These are phyloP conservation scores for Deilephila porcellus DNA, from an alignment of 2,888 invertebrate species.

Conservation along the genomic window DNA sequence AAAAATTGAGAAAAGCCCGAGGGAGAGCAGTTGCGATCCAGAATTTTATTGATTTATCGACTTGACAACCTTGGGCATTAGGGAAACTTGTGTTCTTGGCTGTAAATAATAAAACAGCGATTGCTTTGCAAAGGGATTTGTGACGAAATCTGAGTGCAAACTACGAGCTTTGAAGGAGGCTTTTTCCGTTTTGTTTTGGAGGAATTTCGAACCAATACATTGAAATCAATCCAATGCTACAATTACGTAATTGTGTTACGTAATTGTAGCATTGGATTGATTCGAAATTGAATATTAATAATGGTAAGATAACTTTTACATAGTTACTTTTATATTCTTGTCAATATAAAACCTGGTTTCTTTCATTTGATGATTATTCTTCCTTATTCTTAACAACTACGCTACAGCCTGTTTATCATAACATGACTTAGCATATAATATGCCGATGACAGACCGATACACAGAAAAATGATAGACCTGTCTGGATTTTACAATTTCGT, in stretches of 20 bases:
- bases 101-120: conserved; percentile 1
- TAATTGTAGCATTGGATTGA: too few relatives aligned
- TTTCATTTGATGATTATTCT: too few relatives aligned
- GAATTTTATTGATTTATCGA: conserved; percentile 23
- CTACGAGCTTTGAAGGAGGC: background rate
- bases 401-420: background rate
- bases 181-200: background rate
- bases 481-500: too few relatives aligned
- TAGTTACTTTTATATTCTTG: too few relatives aligned
- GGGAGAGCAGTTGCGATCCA: conserved; percentile 3
- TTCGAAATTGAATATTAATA: too few relatives aligned
- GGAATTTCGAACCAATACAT: too few relatives aligned
- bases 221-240: background rate
- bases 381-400: background rate
- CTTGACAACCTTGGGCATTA: background rate
- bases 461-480: background rate
- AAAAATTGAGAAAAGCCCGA: background rate
- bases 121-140: background rate
- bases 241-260: too few relatives aligned
- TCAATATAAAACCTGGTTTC: too few relatives aligned
- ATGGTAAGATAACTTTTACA: too few relatives aligned
- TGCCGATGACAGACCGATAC: background rate
- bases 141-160: background rate
- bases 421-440: background rate
- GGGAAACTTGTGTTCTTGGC: background rate